A percentile compares a stretch with the other conserved stretches of the same genome.
phyloP scores from a whole-genome alignment of 2,797 vertebrate species.

The Columba guinea region DNA sequence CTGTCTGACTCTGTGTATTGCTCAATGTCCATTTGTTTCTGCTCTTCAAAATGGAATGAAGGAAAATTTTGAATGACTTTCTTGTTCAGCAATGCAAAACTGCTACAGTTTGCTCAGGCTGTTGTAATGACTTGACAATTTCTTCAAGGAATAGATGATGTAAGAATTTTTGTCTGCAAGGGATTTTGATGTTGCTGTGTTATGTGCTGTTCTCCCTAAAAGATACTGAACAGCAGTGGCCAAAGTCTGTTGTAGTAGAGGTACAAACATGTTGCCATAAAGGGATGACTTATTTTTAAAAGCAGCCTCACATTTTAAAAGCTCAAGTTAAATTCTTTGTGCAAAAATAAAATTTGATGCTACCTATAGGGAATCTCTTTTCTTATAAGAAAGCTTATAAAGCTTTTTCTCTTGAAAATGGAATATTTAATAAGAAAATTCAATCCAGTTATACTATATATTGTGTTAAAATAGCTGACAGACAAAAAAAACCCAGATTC shows the following conservation, averaged over 20 bases:
- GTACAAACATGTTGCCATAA: not conserved
- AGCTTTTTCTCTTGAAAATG: constrained; percentile 36
- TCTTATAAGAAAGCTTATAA: not conserved
- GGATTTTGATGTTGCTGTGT: not conserved
- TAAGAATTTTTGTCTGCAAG: not conserved
- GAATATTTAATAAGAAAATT: not conserved
- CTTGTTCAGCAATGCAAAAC: not conserved
- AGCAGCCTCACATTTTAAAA: not conserved
- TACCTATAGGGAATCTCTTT: not conserved
- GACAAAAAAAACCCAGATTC: not conserved
- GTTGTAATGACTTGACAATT: not conserved
- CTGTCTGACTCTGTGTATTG: not conserved
- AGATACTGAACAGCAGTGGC: not conserved
- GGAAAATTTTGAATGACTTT: not conserved
- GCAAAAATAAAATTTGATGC: not conserved
- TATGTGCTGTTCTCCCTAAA: not conserved
- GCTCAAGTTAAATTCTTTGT: not conserved
- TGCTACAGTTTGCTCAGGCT: not conserved
- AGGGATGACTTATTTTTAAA: not conserved
- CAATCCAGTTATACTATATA: not conserved
- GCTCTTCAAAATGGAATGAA: not conserved
- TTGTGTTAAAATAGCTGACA: not conserved
- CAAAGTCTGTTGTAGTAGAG: not conserved
- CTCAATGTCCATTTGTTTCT: not conserved
- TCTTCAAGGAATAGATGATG: not conserved